Evolutionary conservation across 2,113 vertebrate genomes (phyloP), one percentile per base, ranked within the genome.

Genomic region (Rhadina sibilatrix): DNA sequence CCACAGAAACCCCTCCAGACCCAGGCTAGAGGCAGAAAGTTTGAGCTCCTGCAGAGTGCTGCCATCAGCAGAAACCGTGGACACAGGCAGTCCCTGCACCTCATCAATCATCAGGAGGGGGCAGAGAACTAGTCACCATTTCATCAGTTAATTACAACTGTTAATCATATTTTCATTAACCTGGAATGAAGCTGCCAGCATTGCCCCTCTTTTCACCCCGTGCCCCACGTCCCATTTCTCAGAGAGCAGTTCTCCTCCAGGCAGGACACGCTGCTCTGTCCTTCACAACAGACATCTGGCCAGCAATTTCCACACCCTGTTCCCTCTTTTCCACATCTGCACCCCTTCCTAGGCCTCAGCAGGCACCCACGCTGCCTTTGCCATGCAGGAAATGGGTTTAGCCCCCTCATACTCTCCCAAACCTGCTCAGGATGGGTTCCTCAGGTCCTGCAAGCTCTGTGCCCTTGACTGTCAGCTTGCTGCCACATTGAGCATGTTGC

Each of bases 91-190:
- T 0, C 17, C 64, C 88, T 74, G 63, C 69, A 49, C 16, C 80
- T 87, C 92, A 80, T 90, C 91, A 77, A 84, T 96, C 76, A 90
- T 87, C 88, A 23, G 63, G 83, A 94, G 66, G 70, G 71, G 81
- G 80, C 86, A 91, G 72, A 94, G 75, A 59, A 70, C 54, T 37
- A 77, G 31, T 54, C 90, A 91, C 63, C 87, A 57, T 71, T 82
- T 94, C 87, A 95, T 90, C 96, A 84, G 79, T 94, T 96, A 96
- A 95, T 96, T 96, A 94, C 78, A 82, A 53, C 79, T 90, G 76
- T 97, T 96, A 94, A 94, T 96, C 94, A 95, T 96, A 68, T 93
- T 96, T 97, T 94, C 95, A 95, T 96, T 91, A 96, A 91, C 79
- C 68, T 69, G 87, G 85, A 94, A 80, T 59, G 54, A 83, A 88